Evolutionary conservation across 2,888 invertebrate species (phyloP), one percentile per base, ranked within the genome.

Genomic region (Amphipyra berbera): DNA sequence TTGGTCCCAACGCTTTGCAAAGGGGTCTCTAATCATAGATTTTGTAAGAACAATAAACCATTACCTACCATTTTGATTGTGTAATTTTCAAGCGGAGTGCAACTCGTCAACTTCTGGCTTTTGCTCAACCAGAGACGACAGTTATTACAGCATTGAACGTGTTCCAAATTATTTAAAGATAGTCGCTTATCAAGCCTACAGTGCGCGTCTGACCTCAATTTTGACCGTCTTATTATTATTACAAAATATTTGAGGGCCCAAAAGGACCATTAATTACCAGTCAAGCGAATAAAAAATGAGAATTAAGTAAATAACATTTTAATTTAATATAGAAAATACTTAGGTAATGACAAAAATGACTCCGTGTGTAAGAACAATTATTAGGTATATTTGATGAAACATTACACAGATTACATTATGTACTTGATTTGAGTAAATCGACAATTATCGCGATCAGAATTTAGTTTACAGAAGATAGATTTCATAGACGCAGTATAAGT

Each of bases 1-100:
- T 93, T 94, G 93, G 93, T 94, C 93, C 93, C 93, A 90, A 88
- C 91, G 84, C 90, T 88, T 89, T 81, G 79, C 76, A 84, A 87
- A 88, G 86, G 88, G 88, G 85, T 84, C 81, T 79, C 68, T 53
- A 67, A 61, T 46, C 55, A 48, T 58, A 66, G 66, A 65, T 68
- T 71, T 68, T 58, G 49, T 35, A 45, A 46, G 53, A 61, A 50
- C 21, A 45, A 49, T 46, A 68, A 21, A 21, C 21, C 21, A 21
- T 21, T 65, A 38, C 40, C 47, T 65, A 38, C 40, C 47, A 64
- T 56, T 68, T 54, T 64, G 49, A 60, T 58, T 45, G 40, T 12
- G 52, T 48, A 63, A 49, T n/a, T 5, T 15, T 45, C 14, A 40
- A 61, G 58, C 45, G 27, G 48, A 67, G 59, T 21, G 21, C 21